These are phyloP conservation scores for Alitta virens DNA, from an alignment of 2,888 invertebrate genomes.

Conservation along the genomic window DNA sequence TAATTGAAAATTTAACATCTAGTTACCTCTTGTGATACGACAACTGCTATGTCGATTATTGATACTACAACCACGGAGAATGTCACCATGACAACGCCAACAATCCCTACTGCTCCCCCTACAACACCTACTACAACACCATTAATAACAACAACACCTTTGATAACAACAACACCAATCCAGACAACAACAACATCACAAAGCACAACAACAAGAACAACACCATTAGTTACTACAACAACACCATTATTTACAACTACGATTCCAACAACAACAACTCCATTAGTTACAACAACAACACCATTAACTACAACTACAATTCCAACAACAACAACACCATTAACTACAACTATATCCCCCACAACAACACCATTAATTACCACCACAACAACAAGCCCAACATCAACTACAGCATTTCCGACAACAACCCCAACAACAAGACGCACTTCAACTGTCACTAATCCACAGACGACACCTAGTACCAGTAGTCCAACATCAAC, in stretches of 20 bases:
- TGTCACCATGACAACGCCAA: background rate
- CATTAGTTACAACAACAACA: background rate
- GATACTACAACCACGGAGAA: too few relatives aligned
- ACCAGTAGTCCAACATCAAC: constrained; percentile 23
- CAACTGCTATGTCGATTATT: too few relatives aligned
- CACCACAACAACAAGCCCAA: too few relatives aligned
- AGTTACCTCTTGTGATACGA: too few relatives aligned
- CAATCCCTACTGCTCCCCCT: constrained; percentile 2
- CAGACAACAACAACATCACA: background rate
- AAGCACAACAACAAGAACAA: background rate
- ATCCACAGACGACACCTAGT: constrained; percentile 12
- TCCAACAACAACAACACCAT: constrained; percentile 2
- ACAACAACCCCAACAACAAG: too few relatives aligned
- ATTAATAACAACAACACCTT: background rate
- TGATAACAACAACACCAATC: background rate
- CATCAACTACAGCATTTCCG: too few relatives aligned
- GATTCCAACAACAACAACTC: constrained; percentile 2
- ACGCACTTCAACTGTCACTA: background rate
- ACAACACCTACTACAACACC: constrained; percentile 13
- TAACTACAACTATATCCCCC: background rate
- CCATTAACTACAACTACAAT: background rate
- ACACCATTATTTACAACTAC: background rate
- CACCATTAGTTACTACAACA: background rate
- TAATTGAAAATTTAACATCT: too few relatives aligned
- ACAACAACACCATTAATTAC: background rate